Evolutionary conservation across 2,113 vertebrate genomes (phyloP), one percentile per base, ranked within the genome.

Genomic region (Catharus minimus): DNA sequence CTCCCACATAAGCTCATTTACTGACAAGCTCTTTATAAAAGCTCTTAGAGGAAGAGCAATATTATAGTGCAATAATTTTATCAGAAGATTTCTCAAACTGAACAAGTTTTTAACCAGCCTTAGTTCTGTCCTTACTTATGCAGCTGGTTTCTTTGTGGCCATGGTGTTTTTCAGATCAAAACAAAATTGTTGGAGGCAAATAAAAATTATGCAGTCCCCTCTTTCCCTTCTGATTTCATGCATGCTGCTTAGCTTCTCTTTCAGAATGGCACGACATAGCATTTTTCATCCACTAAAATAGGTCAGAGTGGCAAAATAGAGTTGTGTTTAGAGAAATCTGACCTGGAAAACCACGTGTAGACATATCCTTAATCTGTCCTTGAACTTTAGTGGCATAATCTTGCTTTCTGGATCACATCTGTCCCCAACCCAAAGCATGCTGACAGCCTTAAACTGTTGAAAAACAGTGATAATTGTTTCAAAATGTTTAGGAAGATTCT

Each of bases 391-490:
- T 56, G 32, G 79, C 36, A 85, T 23, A 41, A 36, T 74, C 58
- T 46, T 91, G 30, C 44, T 93, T 95, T 90, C 74, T 60, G 60
- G 30, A 66, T 82, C 27, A 16, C 26, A 56, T n/a, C 49, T 91
- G 28, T 64, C 73, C 65, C 41, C 21, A 56, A 2, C 50, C 62
- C 55, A 74, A 61, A 82, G 47, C 64, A 85, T 67, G 52, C 38
- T 91, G 71, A 74, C 79, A 86, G 96, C 92, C 93, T 95, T 96
- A 95, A 94, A 82, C 64, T 86, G 81, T 64, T 82, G 50, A 82
- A 84, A 82, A 92, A 38, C 64, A 58, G 69, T 62, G 19, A 73
- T 52, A 3, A 10, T 89, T 62, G 26, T 84, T 93, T 88, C 66
- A 69, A 67, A 92, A 64, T n/a, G 15, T 66, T 86, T 62, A 38